Percentiles rank a stretch among this genome's conserved stretches.
Evolutionary conservation across 2,797 vertebrate genomes (phyloP).

Genomic region (Chloroceryle inda): DNA sequence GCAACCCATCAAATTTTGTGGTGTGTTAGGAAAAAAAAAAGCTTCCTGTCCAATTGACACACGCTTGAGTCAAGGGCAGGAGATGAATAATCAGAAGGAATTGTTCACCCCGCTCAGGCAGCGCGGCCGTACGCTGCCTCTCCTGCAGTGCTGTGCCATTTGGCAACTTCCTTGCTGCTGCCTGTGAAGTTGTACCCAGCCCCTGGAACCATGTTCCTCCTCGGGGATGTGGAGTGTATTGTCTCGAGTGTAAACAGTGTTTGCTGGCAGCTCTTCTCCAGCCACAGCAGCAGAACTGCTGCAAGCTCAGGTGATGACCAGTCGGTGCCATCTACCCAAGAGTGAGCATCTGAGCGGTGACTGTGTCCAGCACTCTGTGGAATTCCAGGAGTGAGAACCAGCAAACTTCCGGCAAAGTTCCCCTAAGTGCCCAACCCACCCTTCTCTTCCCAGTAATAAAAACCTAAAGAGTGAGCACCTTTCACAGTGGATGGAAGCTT

Average conservation of each 20-base stretch:
- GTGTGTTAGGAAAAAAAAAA: too few species aligned
- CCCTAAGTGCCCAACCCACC: not conserved
- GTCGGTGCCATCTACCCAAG: not conserved
- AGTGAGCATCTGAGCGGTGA: not conserved
- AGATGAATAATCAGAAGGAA: not conserved
- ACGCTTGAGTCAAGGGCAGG: not conserved
- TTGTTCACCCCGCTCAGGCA: not conserved
- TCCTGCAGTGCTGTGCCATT: not conserved
- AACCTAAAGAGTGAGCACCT: not conserved
- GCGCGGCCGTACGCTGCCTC: rapidly evolving
- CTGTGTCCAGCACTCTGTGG: not conserved
- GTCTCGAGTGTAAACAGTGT: not conserved
- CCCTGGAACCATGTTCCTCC: not conserved
- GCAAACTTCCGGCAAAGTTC: not conserved
- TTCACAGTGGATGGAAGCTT: not conserved
- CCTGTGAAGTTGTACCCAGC: not conserved
- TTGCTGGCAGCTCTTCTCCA: not conserved
- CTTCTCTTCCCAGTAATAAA: not conserved
- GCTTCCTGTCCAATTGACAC: not conserved
- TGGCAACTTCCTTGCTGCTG: not conserved
- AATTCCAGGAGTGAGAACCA: not conserved
- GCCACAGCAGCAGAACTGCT: not conserved
- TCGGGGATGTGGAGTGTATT: not conserved
- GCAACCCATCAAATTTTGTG: not conserved
- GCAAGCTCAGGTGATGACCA: not conserved